Base-by-base conservation (phyloP, 92 coral and sea anemone species). In the Desmophyllum pertusum region DNA sequence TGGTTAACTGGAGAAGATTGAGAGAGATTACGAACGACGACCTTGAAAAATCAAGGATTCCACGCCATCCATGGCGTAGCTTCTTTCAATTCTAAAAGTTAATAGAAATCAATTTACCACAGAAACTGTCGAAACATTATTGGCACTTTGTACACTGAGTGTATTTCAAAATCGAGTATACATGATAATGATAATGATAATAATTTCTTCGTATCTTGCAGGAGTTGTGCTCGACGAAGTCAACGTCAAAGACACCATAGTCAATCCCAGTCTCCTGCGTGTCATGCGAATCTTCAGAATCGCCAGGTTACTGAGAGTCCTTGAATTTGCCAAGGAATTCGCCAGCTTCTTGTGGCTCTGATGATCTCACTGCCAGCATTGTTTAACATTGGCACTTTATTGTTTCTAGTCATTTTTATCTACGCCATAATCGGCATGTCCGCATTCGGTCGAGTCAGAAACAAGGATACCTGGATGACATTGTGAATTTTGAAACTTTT, bases 351-450 rank as follows among this genome's bases (percentile, higher is more conserved):
- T 10, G 92, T 94, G 21, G 98, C 98, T 4, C 81, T 95, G n/a
- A 91, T 95, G 70, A 87, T 95, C 11, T 95, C 98, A 23, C 80
- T 95, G 2, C 98, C 98, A 21, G 98, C 98, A 0, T 85, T 95
- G 48, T 87, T 95, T 79, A 95, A 95, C 92, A 94, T 95, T 62
- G 97, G 98, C 33, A 91, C 98, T 31, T 91, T 95, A 3, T 89
- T 95, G 31, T 94, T 93, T 50, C 80, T 95, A 45, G 89, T 95
- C 76, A 94, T 95, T 78, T 95, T 92, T 35, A 95, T 95, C 42
- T 95, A 94, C 71, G 98, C 98, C 61, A 92, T 94, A 39, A 91
- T 95, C 39, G 98, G 98, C 39, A 95, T 95, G 98, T 89, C 95
- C 10, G 93, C 94, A 50, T 95, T 95, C 63, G 98, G 98, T 4